phyloP scores from a whole-genome alignment of 1,140 invertebrate species.

The Asbolus verrucosus region DNA sequence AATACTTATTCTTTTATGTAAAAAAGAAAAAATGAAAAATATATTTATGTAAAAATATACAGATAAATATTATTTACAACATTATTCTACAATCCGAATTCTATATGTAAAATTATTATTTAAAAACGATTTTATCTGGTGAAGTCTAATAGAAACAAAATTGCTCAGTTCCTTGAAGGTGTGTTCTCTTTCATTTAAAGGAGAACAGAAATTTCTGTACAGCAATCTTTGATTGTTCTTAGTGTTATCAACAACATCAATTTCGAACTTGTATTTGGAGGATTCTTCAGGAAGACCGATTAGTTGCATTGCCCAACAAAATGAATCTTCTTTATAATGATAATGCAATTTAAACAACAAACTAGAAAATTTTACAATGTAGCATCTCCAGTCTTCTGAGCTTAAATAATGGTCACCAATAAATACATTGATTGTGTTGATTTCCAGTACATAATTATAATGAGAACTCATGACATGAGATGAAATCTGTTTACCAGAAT shows the following conservation, averaged over 20 bases:
- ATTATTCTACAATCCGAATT: constrained; percentile 35
- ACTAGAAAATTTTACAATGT: constrained; percentile 41
- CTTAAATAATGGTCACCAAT: constrained; percentile 12
- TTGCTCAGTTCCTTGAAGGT: constrained; percentile 9
- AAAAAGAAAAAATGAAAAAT: too few relatives aligned
- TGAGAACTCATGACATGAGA: constrained; percentile 48
- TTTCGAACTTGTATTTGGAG: constrained; percentile 41
- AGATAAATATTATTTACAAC: too few relatives aligned
- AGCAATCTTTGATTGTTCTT: constrained; percentile 24
- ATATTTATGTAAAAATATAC: too few relatives aligned
- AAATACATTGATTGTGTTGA: constrained; percentile 46
- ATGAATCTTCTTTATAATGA: constrained; percentile 7
- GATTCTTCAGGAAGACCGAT: constrained; percentile 41
- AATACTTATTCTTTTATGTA: too few relatives aligned
- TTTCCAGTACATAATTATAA: constrained; percentile 45
- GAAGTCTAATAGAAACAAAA: constrained; percentile 7
- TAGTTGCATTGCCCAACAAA: constrained; percentile 48
- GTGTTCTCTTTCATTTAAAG: constrained; percentile 22
- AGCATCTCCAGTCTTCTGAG: constrained; percentile 2
- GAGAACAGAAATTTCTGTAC: constrained; percentile 31
- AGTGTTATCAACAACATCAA: constrained; percentile 47
- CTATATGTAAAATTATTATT: constrained; percentile 19
- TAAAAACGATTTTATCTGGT: constrained; percentile 41
- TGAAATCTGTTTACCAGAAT: constrained; percentile 12
- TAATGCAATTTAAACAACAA: constrained; percentile 48